Percentiles rank a stretch among this genome's conserved stretches.
Evolutionary conservation across 2,888 invertebrate genomes (phyloP).

Genomic region (Epinotia demarniana): DNA sequence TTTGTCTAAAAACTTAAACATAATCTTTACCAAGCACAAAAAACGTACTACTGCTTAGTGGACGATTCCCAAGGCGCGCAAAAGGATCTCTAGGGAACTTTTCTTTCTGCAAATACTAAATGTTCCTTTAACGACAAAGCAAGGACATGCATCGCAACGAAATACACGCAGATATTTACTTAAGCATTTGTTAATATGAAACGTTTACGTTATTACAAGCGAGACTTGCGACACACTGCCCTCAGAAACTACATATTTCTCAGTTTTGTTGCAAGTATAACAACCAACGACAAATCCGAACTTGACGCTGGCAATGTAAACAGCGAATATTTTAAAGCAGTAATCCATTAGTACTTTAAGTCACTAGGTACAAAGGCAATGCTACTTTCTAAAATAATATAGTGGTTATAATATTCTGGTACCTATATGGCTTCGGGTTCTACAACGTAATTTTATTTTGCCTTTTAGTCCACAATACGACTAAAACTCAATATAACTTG

Average conservation of each 20-base stretch:
- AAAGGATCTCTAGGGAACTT: not conserved
- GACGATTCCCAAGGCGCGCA: not conserved
- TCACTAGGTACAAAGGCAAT: no score
- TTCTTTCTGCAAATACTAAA: constrained; percentile 9
- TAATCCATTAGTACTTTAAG: not conserved
- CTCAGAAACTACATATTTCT: constrained; percentile 37
- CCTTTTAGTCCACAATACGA: no score
- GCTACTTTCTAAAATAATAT: no score
- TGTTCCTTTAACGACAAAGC: not conserved
- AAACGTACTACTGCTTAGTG: not conserved
- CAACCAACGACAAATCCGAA: constrained; percentile 39
- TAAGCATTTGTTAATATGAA: not conserved
- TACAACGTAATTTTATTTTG: no score
- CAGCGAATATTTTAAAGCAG: constrained; percentile 19
- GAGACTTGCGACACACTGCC: constrained; percentile 21
- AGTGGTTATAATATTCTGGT: no score
- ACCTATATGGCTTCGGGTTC: no score
- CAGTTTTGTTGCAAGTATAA: constrained; percentile 35
- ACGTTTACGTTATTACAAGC: constrained; percentile 11
- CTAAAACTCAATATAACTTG: no score
- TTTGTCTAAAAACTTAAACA: not conserved
- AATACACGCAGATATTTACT: not conserved
- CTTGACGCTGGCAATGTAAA: constrained; percentile 20
- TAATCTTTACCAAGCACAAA: not conserved
- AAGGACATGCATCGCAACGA: not conserved